Percentiles rank a stretch among this genome's conserved stretches.
Conservation (phyloP, 2,113 vertebrate genomes). For the Pyrgilauda ruficollis region DNA sequence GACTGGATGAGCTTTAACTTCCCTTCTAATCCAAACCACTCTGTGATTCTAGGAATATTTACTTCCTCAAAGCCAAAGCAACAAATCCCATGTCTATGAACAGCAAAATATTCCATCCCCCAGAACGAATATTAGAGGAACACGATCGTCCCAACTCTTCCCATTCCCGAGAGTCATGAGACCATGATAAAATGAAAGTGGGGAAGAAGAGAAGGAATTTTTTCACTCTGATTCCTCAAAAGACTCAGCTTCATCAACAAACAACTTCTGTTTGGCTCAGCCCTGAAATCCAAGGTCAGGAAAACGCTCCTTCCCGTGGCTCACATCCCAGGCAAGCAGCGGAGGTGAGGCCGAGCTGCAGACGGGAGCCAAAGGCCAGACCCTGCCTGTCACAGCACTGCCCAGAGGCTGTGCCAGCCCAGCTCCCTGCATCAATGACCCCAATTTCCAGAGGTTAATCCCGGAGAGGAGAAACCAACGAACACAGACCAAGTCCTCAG, state of each 20-base stretch:
- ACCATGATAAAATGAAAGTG: accelerated
- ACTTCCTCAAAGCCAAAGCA: background rate
- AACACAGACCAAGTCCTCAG: background rate
- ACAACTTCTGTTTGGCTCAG: background rate
- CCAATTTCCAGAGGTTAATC: background rate
- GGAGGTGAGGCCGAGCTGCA: background rate
- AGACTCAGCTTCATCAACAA: background rate
- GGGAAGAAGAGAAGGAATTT: background rate
- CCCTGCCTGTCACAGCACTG: background rate
- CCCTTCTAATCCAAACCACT: background rate
- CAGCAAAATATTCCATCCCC: accelerated
- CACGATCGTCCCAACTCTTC: accelerated
- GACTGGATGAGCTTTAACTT: background rate
- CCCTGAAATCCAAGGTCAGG: accelerated
- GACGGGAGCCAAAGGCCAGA: background rate
- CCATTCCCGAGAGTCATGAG: accelerated
- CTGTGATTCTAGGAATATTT: background rate
- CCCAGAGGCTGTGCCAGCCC: background rate
- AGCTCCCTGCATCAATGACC: background rate
- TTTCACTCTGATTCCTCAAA: background rate
- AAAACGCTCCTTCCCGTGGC: accelerated
- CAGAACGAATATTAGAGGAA: accelerated
- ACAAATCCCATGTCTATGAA: background rate
- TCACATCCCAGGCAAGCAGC: background rate
- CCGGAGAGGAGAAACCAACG: background rate